Evolutionary conservation across 1,140 invertebrate species (phyloP), one percentile per base, ranked within the genome.

Genomic region (Euglossa dilemma): DNA sequence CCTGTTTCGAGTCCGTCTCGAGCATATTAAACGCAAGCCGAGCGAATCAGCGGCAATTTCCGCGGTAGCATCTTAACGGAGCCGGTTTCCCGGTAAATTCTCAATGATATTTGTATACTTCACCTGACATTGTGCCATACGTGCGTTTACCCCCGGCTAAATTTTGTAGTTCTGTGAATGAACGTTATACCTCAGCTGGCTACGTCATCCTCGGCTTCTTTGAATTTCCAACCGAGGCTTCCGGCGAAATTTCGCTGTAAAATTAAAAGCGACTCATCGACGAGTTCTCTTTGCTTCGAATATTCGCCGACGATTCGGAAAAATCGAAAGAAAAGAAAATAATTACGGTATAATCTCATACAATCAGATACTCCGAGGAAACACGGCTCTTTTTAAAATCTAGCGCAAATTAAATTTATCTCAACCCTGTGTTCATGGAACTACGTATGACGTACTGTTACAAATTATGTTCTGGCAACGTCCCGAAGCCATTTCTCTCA

Each of bases 141-240:
- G 16, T 18, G 9, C n/a, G 18, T 20, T 36, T 20, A 2, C 25
- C 14, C 2, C 64, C 9, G 0, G 11, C 18, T 9, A 28, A 69
- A 85, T 85, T 85, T 85, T 85, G 56, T 52, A 69, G 54, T 18
- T 14, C 54, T 54, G 56, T 71, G 80, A 72, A 72, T 57, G 69
- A 71, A 52, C 11, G 14, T 71, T 71, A 43, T 18, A n/a, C 20
- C 12, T n/a, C 73, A n/a, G n/a, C 5, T 57, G 25, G n/a, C 45
- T 47, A 25, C 59, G n/a, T 18, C 45, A 25, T 25, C 50, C 23
- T 61, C 45, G 16, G 11, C 14, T 25, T 25, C 2, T 23, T 9
- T 45, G 14, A 50, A 50, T 28, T 28, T 63, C 5, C 52, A 18
- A 14, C 4, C n/a, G n/a, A 0, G 23, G 12, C 23, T 23, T 6